These are phyloP conservation scores for Vidua chalybeata DNA, from an alignment of 2,113 vertebrate genomes.

Conservation along the genomic window DNA sequence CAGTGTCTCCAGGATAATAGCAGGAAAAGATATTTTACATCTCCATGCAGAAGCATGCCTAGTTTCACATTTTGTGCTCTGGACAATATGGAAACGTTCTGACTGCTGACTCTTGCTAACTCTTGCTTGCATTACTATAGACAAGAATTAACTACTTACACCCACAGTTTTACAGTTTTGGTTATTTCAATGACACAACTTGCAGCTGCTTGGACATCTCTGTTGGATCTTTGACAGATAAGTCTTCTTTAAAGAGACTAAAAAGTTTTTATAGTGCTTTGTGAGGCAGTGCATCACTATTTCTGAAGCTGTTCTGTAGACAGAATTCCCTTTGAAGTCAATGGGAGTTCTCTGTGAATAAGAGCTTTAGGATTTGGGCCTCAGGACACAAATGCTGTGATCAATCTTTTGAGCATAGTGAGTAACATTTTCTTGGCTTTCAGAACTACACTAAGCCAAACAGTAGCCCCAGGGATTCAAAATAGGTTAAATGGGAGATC, in stretches of 20 bases:
- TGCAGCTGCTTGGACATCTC: background rate
- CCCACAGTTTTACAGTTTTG: background rate
- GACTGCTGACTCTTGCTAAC: background rate
- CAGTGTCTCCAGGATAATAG: background rate
- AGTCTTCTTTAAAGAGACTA: background rate
- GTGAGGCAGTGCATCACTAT: background rate
- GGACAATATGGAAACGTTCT: background rate
- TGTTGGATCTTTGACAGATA: background rate
- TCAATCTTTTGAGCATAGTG: slow-evolving; percentile 17
- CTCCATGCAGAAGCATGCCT: background rate
- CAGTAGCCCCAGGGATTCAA: background rate
- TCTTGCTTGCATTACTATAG: background rate
- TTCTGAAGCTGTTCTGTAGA: slow-evolving; percentile 20
- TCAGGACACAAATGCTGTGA: slow-evolving; percentile 3
- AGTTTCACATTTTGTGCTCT: background rate
- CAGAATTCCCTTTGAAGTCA: slow-evolving; percentile 36
- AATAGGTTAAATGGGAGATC: background rate
- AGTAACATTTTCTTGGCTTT: slow-evolving; percentile 52
- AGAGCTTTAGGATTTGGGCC: slow-evolving; percentile 26
- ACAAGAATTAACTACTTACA: background rate
- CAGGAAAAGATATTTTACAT: background rate
- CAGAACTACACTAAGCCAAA: slow-evolving; percentile 1
- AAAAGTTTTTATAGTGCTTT: background rate
- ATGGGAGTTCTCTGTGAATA: slow-evolving; percentile 3
- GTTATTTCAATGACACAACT: background rate